Evolutionary conservation across 1,140 invertebrate genomes (phyloP).

Genomic region (Argopecten irradians): DNA sequence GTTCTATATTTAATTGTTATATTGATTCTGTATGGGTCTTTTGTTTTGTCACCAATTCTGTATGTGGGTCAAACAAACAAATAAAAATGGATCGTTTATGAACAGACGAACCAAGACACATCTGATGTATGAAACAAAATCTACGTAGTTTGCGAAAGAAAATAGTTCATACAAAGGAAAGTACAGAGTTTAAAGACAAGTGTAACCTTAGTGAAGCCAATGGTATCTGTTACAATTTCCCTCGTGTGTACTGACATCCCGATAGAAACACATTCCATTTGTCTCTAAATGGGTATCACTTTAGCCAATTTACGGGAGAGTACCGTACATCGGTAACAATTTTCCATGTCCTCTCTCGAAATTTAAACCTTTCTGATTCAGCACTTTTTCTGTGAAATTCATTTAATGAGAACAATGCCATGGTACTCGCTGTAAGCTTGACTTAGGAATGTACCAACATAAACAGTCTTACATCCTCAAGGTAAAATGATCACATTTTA

Average conservation of each 20-base stretch:
- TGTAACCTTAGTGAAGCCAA: not conserved
- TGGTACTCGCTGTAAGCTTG: not conserved
- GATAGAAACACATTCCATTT: not conserved
- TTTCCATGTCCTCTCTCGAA: not conserved
- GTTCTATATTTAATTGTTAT: too few relatives aligned
- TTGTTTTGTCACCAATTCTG: too few relatives aligned
- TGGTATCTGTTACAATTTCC: not conserved
- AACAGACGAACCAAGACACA: too few relatives aligned
- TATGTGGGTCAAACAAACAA: too few relatives aligned
- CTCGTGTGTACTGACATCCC: not conserved
- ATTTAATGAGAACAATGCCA: not conserved
- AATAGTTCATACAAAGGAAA: too few relatives aligned
- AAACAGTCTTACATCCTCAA: too few relatives aligned
- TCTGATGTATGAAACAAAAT: too few relatives aligned
- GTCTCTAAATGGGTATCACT: constrained; percentile 7
- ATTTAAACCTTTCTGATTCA: not conserved
- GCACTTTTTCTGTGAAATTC: not conserved
- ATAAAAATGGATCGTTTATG: too few relatives aligned
- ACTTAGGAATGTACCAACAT: not conserved
- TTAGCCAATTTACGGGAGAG: not conserved
- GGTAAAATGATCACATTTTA: too few relatives aligned
- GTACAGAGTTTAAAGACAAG: not conserved
- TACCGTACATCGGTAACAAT: not conserved
- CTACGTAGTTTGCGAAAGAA: too few relatives aligned
- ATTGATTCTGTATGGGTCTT: too few relatives aligned